Evolutionary conservation across 2,797 vertebrate species (phyloP).

Genomic region (Hydrolagus colliei): DNA sequence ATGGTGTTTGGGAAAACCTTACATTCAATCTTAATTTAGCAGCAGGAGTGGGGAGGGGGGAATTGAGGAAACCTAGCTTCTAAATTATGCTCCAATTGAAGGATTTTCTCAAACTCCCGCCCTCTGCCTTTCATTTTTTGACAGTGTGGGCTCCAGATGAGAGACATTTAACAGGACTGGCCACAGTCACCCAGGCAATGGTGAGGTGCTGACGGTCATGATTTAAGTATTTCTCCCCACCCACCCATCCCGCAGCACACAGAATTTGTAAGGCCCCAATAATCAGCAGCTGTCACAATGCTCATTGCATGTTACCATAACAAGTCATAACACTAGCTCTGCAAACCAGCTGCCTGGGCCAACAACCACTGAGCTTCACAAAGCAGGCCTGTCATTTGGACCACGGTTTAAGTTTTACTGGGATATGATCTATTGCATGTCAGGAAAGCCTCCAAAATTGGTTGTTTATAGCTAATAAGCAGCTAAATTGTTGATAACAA

Average conservation of each 20-base stretch:
- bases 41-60: no score
- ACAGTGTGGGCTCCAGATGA: neutral
- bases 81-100: no score
- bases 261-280: conserved; percentile 22
- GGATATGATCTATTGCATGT: neutral
- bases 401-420: neutral
- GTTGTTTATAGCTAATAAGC: no score
- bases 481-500: no score
- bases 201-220: conserved; percentile 37
- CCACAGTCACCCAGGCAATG: conserved; percentile 37
- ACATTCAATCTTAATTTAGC: no score
- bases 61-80: no score
- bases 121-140: no score
- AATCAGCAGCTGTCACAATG: conserved; percentile 33
- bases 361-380: neutral
- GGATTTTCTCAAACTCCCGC: no score
- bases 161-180: conserved; percentile 34
- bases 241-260: neutral
- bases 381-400: neutral
- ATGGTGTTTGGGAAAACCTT: no score
- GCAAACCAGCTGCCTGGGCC: neutral
- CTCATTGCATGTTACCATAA: neutral
- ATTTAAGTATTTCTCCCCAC: conserved; percentile 35
- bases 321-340: neutral
- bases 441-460: neutral